Percentiles rank a stretch among this genome's conserved stretches.
These are phyloP conservation scores for Periophthalmodon schlosseri DNA, from an alignment of 2,113 vertebrate species.

Conservation along the genomic window DNA sequence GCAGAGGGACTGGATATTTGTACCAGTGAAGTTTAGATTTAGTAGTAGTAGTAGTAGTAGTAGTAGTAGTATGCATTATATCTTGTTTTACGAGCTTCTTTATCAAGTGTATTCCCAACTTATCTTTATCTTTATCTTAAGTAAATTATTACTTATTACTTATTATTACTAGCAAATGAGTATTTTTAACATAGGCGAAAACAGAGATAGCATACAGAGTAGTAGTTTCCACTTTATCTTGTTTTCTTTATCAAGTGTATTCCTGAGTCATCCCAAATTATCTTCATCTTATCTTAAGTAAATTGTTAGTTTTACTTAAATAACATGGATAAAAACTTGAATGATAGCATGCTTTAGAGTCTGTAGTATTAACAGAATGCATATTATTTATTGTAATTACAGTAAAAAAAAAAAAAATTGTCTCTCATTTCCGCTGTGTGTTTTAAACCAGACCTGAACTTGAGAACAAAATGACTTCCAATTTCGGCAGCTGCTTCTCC, in stretches of 20 bases:
- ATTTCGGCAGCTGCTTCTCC: conserved; percentile 6
- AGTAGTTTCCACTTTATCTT: neutral
- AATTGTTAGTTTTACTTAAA: neutral
- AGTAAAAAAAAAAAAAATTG: neutral
- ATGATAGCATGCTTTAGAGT: too few relatives aligned
- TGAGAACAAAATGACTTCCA: neutral
- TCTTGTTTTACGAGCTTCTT: too few relatives aligned
- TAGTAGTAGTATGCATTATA: neutral
- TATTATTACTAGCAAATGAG: too few relatives aligned
- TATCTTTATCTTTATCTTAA: neutral
- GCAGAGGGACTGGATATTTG: neutral
- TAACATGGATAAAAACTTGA: neutral
- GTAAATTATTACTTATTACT: neutral
- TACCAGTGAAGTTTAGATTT: neutral
- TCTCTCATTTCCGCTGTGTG: neutral
- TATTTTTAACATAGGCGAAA: too few relatives aligned
- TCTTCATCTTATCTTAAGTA: neutral
- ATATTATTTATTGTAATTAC: neutral
- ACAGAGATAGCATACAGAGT: neutral
- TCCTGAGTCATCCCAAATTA: neutral
- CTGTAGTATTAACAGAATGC: too few relatives aligned
- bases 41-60: neutral
- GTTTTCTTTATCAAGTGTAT: too few relatives aligned
- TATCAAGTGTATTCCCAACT: too few relatives aligned
- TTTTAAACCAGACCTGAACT: conserved; percentile 27